Conservation (phyloP, 2,888 invertebrate species). For the Oligia latruncula region DNA sequence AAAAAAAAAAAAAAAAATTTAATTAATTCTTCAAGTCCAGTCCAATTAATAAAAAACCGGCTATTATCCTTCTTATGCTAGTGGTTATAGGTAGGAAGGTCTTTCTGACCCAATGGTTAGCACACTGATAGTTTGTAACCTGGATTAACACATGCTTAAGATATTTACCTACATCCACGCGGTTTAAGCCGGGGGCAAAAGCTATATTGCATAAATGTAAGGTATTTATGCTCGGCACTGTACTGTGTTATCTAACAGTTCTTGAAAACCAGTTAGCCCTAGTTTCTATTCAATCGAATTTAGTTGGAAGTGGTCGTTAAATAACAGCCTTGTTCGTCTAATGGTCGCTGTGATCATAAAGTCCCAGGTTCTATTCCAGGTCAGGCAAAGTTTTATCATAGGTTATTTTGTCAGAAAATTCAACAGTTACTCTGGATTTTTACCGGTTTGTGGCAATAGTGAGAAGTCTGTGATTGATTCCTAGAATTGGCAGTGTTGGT, state of each 20-base stretch:
- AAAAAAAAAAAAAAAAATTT: no score
- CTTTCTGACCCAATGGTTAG: no score
- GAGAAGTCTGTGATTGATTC: background rate
- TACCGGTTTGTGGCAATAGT: background rate
- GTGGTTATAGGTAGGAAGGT: no score
- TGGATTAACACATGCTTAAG: background rate
- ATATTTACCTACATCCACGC: background rate
- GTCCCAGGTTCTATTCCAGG: background rate
- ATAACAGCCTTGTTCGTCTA: background rate
- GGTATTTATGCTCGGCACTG: background rate
- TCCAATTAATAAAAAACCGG: no score
- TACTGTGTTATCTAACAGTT: constrained; percentile 15
- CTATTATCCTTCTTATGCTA: no score
- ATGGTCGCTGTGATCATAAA: background rate
- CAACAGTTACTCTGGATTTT: background rate
- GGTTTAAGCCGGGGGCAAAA: background rate
- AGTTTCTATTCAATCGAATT: constrained; percentile 4
- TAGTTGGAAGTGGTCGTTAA: background rate
- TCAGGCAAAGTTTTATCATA: background rate
- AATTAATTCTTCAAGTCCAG: no score
- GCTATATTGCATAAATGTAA: background rate
- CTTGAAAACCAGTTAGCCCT: constrained; percentile 5
- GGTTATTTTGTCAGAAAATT: no score
- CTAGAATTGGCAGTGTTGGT: background rate
- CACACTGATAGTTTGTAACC: background rate